Conservation (phyloP, 2,113 vertebrate species). For the Phoenicopterus ruber region DNA sequence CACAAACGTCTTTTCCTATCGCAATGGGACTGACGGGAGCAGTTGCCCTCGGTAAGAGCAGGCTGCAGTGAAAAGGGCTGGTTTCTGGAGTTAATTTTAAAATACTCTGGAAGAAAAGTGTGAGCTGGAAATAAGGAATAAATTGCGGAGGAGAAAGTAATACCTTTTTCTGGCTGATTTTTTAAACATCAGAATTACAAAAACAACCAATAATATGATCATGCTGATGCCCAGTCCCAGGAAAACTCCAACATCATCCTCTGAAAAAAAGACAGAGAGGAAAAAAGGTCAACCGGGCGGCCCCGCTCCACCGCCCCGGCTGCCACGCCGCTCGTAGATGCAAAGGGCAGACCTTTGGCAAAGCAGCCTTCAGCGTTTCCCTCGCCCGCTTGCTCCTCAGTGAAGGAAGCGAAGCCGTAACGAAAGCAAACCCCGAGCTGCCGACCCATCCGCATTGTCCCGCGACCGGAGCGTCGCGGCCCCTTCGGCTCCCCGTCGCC, state of each 20-base stretch:
- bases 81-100: not conserved
- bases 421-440: not conserved
- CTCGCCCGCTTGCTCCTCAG: not conserved
- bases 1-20: not conserved
- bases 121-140: not conserved
- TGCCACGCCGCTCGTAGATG: rapidly evolving
- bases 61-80: not conserved
- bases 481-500: rapidly evolving
- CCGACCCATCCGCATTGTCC: rapidly evolving
- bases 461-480: not conserved
- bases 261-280: slow-evolving; percentile 39
- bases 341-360: not conserved
- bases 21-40: not conserved
- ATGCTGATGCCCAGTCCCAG: slow-evolving; percentile 42
- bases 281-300: not conserved
- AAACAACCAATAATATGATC: not conserved
- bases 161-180: slow-evolving; percentile 73
- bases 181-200: slow-evolving; percentile 52
- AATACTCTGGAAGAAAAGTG: not conserved
- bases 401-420: not conserved
- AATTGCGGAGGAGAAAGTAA: not conserved
- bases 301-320: not conserved
- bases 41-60: not conserved
- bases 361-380: not conserved
- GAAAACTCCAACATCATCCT: slow-evolving; percentile 25